These are phyloP conservation scores for Kryphioiulus occultus DNA, from an alignment of 2,888 invertebrate species.

Conservation along the genomic window DNA sequence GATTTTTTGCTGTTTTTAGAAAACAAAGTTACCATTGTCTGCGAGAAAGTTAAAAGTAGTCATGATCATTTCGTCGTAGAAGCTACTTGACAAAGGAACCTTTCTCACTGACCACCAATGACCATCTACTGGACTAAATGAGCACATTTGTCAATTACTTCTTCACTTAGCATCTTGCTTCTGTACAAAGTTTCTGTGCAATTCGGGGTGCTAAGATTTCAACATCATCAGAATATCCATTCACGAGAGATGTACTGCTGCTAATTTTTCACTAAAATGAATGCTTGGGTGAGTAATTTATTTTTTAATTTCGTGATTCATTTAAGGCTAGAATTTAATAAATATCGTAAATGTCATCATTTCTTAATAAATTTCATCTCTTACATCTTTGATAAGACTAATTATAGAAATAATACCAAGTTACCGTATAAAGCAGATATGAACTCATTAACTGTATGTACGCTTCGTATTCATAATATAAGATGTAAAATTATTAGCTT, in stretches of 20 bases:
- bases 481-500: too few species aligned
- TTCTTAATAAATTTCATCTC: too few species aligned
- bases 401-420: too few species aligned
- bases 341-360: too few species aligned
- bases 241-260: neutral
- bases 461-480: too few species aligned
- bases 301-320: neutral
- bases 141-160: neutral
- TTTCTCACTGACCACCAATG: slow-evolving; percentile 17
- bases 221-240: neutral
- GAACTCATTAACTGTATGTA: too few species aligned
- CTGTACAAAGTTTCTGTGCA: neutral
- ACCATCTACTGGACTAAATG: neutral
- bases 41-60: neutral
- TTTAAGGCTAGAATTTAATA: too few species aligned
- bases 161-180: neutral
- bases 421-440: too few species aligned
- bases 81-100: neutral
- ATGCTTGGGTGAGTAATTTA: neutral
- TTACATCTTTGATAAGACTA: too few species aligned
- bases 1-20: neutral
- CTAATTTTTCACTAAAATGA: neutral
- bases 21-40: slow-evolving; percentile 12
- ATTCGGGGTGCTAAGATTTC: neutral
- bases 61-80: neutral